Base-by-base conservation (phyloP, 2,888 invertebrate genomes). In the Pandemis cinnamomeana region DNA sequence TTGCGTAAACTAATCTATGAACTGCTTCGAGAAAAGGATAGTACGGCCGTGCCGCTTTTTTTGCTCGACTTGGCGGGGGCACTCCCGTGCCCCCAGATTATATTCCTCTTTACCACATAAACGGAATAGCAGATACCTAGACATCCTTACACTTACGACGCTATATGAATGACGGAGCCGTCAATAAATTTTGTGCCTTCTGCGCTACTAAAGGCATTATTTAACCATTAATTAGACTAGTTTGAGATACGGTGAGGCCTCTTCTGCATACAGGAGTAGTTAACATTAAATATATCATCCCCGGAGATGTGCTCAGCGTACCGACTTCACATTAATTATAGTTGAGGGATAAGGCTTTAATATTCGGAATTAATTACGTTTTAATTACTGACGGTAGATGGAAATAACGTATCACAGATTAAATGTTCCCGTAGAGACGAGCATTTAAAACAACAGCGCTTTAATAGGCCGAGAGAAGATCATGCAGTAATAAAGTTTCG, bases 191-290 rank as follows among this genome's bases (percentile, higher is more conserved):
- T 55, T 61, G 62, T 42, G 41, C 70, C 74, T 74, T 74, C 62
- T 71, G 74, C 70, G 36, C 66, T 44, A 67, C 66, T 62, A 74
- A 55, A 61, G 67, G 53, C 46, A 71, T 74, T 67, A 74, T 71
- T 61, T 67, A 60, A 62, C 67, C 44, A 74, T 74, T 74, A 70
- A 74, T 74, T 74, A 67, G 74, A 67, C 60, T 71, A 74, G 74
- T 74, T 74, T 74, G 74, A 67, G 74, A 67, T 74, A 67, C 41
- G 72, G 62, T 58, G 51, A 72, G 55, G 64, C 51, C 53, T 71
- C 27, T 13, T 60, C 55, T 67, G 74, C 70, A 74, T 71, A 71
- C 74, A 53, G 20, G 61, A 70, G 66, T 66, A 67, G 60, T 67
- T 61, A 55, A 66, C 44, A 61, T 74, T 70, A 41, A 66, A 73